Conservation (phyloP, 2,113 vertebrate genomes). For the Eptesicus fuscus region DNA sequence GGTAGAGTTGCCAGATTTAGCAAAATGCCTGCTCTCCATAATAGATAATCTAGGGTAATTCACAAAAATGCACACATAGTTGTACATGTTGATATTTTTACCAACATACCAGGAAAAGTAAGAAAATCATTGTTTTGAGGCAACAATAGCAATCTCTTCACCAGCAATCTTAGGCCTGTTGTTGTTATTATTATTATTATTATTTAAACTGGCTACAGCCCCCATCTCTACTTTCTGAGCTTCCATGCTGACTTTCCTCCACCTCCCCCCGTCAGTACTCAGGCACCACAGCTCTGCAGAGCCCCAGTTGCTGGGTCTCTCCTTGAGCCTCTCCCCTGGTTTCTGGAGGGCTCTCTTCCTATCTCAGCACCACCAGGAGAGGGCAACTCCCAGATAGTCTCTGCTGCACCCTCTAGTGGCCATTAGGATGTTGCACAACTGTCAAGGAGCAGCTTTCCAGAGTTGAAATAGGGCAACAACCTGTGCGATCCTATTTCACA, state of each 20-base stretch:
- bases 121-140: background rate
- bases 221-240: background rate
- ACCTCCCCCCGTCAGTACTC: background rate
- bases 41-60: background rate
- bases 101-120: background rate
- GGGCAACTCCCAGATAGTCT: slow-evolving; percentile 6
- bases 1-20: no score
- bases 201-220: background rate
- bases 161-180: background rate
- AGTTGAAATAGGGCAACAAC: background rate
- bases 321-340: background rate
- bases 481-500: background rate
- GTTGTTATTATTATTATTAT: background rate
- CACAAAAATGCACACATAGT: background rate
- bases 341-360: background rate
- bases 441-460: background rate
- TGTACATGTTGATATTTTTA: background rate
- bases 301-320: background rate
- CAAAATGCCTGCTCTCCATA: background rate
- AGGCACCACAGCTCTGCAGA: background rate
- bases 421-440: background rate
- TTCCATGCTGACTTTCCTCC: background rate
- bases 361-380: background rate
- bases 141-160: background rate
- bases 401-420: slow-evolving; percentile 54